phyloP scores from a whole-genome alignment of 1,140 invertebrate species.

The Tribolium madens region DNA sequence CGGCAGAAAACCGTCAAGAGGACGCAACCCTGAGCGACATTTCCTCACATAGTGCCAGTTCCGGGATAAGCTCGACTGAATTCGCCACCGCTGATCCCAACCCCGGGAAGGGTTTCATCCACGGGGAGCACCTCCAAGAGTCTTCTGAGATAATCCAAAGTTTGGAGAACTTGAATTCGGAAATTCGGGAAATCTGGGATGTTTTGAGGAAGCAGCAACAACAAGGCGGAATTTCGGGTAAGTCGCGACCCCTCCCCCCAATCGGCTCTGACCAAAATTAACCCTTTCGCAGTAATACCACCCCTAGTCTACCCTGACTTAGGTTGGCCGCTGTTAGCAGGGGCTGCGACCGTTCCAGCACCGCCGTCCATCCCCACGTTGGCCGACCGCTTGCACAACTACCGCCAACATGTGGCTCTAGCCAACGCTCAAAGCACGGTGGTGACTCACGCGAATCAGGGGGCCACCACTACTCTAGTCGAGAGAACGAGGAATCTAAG shows the following conservation, averaged over 20 bases:
- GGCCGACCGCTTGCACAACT: constrained; percentile 68
- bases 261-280: constrained; percentile 17
- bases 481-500: constrained; percentile 75
- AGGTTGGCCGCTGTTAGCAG: constrained; percentile 70
- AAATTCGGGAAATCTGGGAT: constrained; percentile 79
- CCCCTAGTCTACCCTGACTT: constrained; percentile 73
- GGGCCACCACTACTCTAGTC: constrained; percentile 71
- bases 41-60: constrained; percentile 75
- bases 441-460: constrained; percentile 66
- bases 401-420: constrained; percentile 66
- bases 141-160: constrained; percentile 78
- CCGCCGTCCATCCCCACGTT: constrained; percentile 68
- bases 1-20: constrained; percentile 67
- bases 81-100: constrained; percentile 70
- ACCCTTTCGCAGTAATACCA: constrained; percentile 64
- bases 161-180: constrained; percentile 77
- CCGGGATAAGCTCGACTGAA: constrained; percentile 78
- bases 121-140: constrained; percentile 67
- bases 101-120: constrained; percentile 44
- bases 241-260: neutral
- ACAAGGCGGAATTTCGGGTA: constrained; percentile 66
- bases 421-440: constrained; percentile 65
- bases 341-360: constrained; percentile 55
- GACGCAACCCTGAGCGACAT: constrained; percentile 74
- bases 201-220: constrained; percentile 75